Evolutionary conservation across 2,113 vertebrate species (phyloP).

Genomic region (Vidua macroura): DNA sequence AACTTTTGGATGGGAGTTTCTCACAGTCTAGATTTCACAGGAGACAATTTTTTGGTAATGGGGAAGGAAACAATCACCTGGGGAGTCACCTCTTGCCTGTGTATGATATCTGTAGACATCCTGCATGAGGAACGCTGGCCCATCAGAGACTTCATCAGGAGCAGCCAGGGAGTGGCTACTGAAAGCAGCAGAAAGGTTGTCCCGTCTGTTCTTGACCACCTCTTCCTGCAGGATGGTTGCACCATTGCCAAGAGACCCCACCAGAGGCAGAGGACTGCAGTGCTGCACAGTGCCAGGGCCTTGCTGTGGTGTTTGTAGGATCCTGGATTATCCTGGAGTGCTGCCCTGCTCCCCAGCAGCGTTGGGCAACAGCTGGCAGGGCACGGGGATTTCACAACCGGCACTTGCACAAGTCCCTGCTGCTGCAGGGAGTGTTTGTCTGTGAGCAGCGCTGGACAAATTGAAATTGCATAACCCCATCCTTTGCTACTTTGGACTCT

Average conservation of each 20-base stretch:
- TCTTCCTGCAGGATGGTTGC: neutral
- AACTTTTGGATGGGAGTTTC: neutral
- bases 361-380: conserved; percentile 51
- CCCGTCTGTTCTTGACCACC: neutral
- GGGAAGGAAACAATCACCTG: neutral
- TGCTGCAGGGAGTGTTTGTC: conserved; percentile 27
- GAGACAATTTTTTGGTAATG: neutral
- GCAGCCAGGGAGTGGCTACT: neutral
- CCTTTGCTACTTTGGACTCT: conserved; percentile 18
- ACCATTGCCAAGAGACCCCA: neutral
- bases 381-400: neutral
- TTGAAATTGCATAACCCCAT: conserved; percentile 44
- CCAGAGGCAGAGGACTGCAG: neutral
- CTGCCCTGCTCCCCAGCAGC: neutral
- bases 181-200: neutral
- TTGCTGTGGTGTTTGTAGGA: neutral
- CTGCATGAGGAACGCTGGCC: neutral
- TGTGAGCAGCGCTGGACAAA: conserved; percentile 10
- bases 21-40: neutral
- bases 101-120: neutral
- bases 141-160: neutral
- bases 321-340: neutral
- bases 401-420: conserved; percentile 21
- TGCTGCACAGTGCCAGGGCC: neutral
- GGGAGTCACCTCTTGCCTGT: neutral